Evolutionary conservation across 2,797 vertebrate species (phyloP), one percentile per base, ranked within the genome.

Genomic region (Macroramphosus scolopax): DNA sequence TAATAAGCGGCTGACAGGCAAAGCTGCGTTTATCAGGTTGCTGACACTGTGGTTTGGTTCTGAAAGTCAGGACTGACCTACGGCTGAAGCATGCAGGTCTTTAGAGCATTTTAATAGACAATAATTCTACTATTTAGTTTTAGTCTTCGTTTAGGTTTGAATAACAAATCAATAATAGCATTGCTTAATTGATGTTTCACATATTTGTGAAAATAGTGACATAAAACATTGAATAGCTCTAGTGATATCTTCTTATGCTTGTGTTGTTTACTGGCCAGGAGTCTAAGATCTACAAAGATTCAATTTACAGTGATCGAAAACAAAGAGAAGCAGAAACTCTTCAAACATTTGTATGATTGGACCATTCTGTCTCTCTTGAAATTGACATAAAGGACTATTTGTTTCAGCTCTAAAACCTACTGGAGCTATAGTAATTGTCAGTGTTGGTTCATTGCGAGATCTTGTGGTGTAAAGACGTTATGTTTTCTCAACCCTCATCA

Each of bases 181-280:
- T 47, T 32, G 3, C 51, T 63, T 46, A 37, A 62, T 57, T 39
- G 25, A 46, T 54, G 49, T 43, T 22, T 44, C n/a, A 5, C 39
- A n/a, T 33, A 30, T 54, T 17, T 43, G 35, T 10, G 11, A 14
- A 43, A 37, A 53, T 25, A 6, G 9, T 20, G 13, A 12, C 5
- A 15, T 12, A 4, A 17, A 20, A n/a, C n/a, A n/a, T n/a, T n/a
- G n/a, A n/a, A n/a, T n/a, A n/a, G n/a, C n/a, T n/a, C n/a, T n/a
- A n/a, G n/a, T n/a, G n/a, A n/a, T n/a, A n/a, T n/a, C n/a, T 33
- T n/a, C 1, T 20, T 1, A 2, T 34, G 17, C 12, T 39, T 24
- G 5, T 24, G 16, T 26, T 4, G 14, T 20, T 22, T 22, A 3
- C 43, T 1, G 1, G 5, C 8, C 10, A 28, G 29, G 5, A 32